Evolutionary conservation across 2,888 invertebrate genomes (phyloP), one percentile per base, ranked within the genome.

Genomic region (Pammene fasciana): DNA sequence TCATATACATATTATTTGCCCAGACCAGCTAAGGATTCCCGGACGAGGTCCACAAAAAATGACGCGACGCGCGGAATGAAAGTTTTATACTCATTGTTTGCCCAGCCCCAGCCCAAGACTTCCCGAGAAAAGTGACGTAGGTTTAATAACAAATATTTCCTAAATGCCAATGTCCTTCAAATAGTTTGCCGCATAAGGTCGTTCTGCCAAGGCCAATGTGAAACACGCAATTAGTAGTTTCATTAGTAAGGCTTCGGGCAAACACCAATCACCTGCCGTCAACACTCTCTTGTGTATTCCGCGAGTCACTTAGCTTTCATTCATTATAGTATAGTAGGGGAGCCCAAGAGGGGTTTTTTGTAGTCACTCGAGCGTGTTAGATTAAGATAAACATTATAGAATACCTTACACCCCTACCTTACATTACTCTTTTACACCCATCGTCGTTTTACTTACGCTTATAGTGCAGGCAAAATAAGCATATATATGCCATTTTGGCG

Each of bases 211-310:
- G 88, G 87, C 75, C 83, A 75, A 72, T 68, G 76, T 73, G 77
- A 78, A 80, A 75, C 80, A 82, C 80, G 81, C 84, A 84, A 87
- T 87, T 86, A 88, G 83, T 76, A 75, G 78, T 76, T 78, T 83
- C 83, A 83, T 84, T 85, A 81, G 79, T 82, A 77, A 73, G 85
- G 85, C 83, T 86, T 87, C 86, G 75, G 79, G 79, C 75, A 72
- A 74, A 75, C 74, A 72, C 71, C 66, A 72, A 68, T 68, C 64
- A 68, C 64, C 64, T 68, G 64, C 55, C 57, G 64, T 64, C 64
- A 52, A 52, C 70, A 61, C 56, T 56, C 55, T 26, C 2, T 56
- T 68, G 64, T 68, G 41, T 45, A 59, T 64, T 65, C 64, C 59
- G 52, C 68, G 45, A 59, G 64, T 68, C 64, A 65, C 64, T 45